Conservation (phyloP, 1,140 invertebrate genomes). For the Penaeus indicus region DNA sequence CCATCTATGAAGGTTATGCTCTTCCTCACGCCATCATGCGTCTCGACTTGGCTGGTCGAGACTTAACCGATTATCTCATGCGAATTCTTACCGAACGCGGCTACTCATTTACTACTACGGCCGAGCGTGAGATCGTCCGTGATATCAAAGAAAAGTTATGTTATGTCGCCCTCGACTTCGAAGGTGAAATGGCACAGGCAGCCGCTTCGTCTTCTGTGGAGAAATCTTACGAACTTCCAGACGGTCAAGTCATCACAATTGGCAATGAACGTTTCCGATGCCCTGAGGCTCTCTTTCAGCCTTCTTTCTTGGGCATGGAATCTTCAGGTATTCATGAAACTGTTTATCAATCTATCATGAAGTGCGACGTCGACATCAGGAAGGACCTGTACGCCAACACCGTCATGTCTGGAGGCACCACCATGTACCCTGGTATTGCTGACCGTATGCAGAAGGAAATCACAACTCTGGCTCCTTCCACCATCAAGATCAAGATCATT, state of each 20-base stretch:
- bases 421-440: slow-evolving; percentile 77
- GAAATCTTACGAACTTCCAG: slow-evolving; percentile 71
- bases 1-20: slow-evolving; percentile 55
- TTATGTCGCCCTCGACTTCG: slow-evolving; percentile 51
- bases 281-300: slow-evolving; percentile 66
- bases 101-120: slow-evolving; percentile 53
- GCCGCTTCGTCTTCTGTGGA: slow-evolving; percentile 67
- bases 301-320: slow-evolving; percentile 87
- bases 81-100: slow-evolving; percentile 47
- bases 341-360: slow-evolving; percentile 79
- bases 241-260: slow-evolving; percentile 71
- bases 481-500: slow-evolving; percentile 95
- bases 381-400: slow-evolving; percentile 87
- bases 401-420: slow-evolving; percentile 77
- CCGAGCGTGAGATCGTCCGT: slow-evolving; percentile 52
- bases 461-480: slow-evolving; percentile 82
- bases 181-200: slow-evolving; percentile 50
- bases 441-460: slow-evolving; percentile 76
- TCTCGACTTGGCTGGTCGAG: slow-evolving; percentile 51
- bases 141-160: slow-evolving; percentile 50
- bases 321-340: slow-evolving; percentile 85
- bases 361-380: slow-evolving; percentile 73
- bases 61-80: slow-evolving; percentile 43
- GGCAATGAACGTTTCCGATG: slow-evolving; percentile 32
- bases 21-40: slow-evolving; percentile 51